Percentiles rank a stretch among this genome's conserved stretches.
Evolutionary conservation across 2,888 invertebrate species (phyloP).

Genomic region (Podabrus alpinus): DNA sequence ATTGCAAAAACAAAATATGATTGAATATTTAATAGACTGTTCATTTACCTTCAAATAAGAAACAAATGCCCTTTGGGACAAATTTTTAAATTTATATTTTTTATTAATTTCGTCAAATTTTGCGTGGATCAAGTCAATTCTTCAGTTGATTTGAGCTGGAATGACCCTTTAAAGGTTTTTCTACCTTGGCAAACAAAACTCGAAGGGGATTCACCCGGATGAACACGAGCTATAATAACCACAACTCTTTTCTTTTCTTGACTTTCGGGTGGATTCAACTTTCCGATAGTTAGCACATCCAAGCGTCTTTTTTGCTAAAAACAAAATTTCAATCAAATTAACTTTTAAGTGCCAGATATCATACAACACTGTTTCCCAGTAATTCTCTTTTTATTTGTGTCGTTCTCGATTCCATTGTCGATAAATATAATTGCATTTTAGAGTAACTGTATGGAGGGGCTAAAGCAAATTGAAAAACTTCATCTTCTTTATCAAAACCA

Average conservation of each 20-base stretch:
- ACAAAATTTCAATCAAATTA: background rate
- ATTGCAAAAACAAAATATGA: too few species aligned
- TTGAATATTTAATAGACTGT: too few species aligned
- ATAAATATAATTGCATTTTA: constrained; percentile 82
- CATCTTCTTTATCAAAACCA: constrained; percentile 92
- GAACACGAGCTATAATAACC: constrained; percentile 84
- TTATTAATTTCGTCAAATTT: too few species aligned
- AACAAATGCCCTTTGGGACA: too few species aligned
- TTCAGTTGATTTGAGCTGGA: too few species aligned
- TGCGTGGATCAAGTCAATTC: too few species aligned
- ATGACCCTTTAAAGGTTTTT: too few species aligned
- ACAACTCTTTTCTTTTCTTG: constrained; percentile 73
- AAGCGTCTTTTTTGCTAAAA: constrained; percentile 88
- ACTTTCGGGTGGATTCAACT: constrained; percentile 52
- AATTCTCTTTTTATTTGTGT: constrained; percentile 65
- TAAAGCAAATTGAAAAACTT: constrained; percentile 93
- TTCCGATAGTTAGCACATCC: constrained; percentile 84
- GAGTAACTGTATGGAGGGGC: constrained; percentile 96
- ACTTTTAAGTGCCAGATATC: constrained; percentile 31
- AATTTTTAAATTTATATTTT: too few species aligned
- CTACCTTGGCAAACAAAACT: constrained; percentile 94
- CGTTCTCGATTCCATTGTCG: constrained; percentile 68
- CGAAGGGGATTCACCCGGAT: constrained; percentile 93
- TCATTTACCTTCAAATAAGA: too few species aligned
- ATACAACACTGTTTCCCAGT: constrained; percentile 69